Evolutionary conservation across 2,888 invertebrate species (phyloP), one percentile per base, ranked within the genome.

Genomic region (Parnassius apollo): DNA sequence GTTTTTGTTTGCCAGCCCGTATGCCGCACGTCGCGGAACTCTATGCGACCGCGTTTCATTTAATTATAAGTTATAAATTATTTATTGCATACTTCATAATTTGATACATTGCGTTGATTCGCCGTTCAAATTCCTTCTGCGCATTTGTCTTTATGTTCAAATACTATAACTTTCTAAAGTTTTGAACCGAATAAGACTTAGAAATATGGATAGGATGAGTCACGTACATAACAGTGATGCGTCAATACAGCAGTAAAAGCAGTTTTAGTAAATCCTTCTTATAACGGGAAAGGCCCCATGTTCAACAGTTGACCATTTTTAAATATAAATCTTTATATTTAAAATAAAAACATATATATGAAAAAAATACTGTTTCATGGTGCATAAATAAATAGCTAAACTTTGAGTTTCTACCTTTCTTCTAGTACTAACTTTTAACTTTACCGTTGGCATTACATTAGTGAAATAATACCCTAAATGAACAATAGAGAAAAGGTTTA

Each of bases 1-100:
- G 73, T 75, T 74, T 77, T 76, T 86, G 85, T 85, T 86, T 83
- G 78, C 68, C 68, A 64, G 68, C 86, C 86, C 85, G 85, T 82
- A 86, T 85, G 75, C 71, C 75, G 72, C 69, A 70, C 46, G 70
- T 78, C 77, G 69, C 75, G 74, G 66, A 61, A 68, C 71, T 70
- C 66, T 71, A 67, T 70, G 65, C 70, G 69, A 69, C 64, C 62
- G 59, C 61, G 64, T 58, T 63, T 49, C 71, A 68, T 68, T 73
- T 68, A 70, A 18, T 18, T 18, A 18, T 18, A 73, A 69, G 72
- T 74, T 69, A 72, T 71, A 72, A 72, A 72, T 73, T 71, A 7
- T 72, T 72, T 69, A 72, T 71, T 70, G 69, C 68, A 71, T 71
- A 68, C 61, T 56, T 62, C 66, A 57, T 69, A 65, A 65, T 57